Conservation (phyloP, 2,113 vertebrate species). For the Alectura lathami region DNA sequence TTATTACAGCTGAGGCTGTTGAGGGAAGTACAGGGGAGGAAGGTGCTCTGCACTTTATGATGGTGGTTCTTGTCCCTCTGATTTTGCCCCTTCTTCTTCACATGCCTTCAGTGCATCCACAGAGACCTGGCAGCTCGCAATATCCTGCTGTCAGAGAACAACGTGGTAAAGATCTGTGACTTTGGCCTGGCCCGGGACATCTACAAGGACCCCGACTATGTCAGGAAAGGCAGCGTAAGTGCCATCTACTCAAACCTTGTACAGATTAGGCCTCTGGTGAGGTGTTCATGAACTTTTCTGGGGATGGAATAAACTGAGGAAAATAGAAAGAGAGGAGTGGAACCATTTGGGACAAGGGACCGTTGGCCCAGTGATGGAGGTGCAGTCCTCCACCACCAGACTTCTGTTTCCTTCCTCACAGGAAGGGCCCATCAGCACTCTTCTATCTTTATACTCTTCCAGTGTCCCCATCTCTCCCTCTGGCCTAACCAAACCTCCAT, state of each 20-base stretch:
- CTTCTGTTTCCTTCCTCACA: background rate
- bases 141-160: conserved; percentile 94
- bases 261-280: background rate
- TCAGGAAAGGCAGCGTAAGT: conserved; percentile 97
- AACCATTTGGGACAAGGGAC: background rate
- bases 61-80: background rate
- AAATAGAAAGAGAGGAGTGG: background rate
- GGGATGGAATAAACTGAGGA: background rate
- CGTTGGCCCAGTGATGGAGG: background rate
- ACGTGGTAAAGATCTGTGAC: conserved; percentile 99
- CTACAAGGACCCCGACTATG: conserved; percentile 99
- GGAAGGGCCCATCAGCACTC: background rate
- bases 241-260: background rate
- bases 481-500: background rate
- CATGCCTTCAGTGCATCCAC: conserved; percentile 87
- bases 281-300: background rate
- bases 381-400: background rate
- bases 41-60: background rate
- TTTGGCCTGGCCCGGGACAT: conserved; percentile 97
- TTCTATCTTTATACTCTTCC: background rate
- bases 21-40: background rate
- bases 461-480: background rate
- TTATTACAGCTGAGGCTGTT: background rate
- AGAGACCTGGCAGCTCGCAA: conserved; percentile 98
- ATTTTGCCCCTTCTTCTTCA: background rate